Percentiles rank a stretch among this genome's conserved stretches.
These are phyloP conservation scores for Nestor notabilis DNA, from an alignment of 2,113 vertebrate genomes.

Conservation along the genomic window DNA sequence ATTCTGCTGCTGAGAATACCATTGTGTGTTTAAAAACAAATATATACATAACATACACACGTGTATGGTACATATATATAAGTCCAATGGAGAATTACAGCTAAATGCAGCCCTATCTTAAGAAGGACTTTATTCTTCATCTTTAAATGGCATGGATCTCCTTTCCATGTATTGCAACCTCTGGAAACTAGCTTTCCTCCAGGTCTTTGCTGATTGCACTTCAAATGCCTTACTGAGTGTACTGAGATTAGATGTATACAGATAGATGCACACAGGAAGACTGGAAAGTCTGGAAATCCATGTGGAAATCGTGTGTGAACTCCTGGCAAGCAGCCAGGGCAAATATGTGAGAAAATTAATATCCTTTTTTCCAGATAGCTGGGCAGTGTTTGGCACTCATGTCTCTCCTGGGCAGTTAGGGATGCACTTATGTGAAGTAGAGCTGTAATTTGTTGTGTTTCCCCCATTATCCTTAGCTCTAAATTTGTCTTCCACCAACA, in stretches of 20 bases:
- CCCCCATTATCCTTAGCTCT: background rate
- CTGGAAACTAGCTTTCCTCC: background rate
- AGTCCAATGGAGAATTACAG: background rate
- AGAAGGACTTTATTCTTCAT: background rate
- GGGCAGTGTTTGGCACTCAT: background rate
- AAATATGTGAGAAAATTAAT: background rate
- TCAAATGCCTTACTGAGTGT: background rate
- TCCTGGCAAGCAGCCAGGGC: background rate
- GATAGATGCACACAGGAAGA: background rate
- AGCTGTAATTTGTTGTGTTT: conserved; percentile 44
- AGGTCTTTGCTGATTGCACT: background rate
- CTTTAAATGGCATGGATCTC: background rate
- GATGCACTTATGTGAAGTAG: background rate
- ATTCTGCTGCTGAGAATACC: background rate
- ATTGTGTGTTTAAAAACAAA: background rate
- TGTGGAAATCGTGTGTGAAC: background rate
- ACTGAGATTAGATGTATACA: background rate
- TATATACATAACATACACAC: background rate
- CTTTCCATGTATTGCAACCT: background rate
- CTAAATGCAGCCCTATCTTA: background rate
- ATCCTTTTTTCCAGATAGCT: background rate
- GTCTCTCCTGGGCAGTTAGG: conserved; percentile 6
- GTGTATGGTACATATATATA: background rate
- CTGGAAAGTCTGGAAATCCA: background rate
- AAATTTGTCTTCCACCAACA: background rate